A percentile compares a stretch with the other conserved stretches of the same genome.
Conservation (phyloP, 2,113 vertebrate species). For the Jaculus jaculus region DNA sequence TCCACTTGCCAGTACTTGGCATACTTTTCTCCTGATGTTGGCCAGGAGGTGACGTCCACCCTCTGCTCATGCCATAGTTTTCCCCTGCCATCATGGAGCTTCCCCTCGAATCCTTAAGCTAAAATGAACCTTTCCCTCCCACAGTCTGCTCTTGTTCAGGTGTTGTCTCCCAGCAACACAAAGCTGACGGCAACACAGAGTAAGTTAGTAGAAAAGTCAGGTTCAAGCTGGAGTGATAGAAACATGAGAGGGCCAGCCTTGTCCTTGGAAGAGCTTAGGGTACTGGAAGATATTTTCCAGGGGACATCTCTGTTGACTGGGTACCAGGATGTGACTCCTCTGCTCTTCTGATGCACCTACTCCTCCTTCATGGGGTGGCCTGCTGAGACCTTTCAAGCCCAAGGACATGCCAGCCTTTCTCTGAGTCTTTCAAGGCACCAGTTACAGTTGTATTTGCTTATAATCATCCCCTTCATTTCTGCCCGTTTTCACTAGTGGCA, state of each 20-base stretch:
- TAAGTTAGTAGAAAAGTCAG: not conserved
- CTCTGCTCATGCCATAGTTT: too few relatives aligned
- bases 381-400: not conserved
- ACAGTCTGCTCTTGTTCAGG: too few relatives aligned
- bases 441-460: not conserved
- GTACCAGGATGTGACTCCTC: not conserved
- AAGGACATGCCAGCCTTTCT: not conserved
- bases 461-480: not conserved
- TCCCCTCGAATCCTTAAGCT: too few relatives aligned
- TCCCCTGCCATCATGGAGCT: too few relatives aligned
- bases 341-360: not conserved
- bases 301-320: not conserved
- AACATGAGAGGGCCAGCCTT: not conserved
- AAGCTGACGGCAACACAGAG: not conserved
- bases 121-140: too few relatives aligned
- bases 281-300: not conserved
- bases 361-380: not conserved
- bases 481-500: not conserved
- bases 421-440: not conserved
- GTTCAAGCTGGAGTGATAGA: not conserved
- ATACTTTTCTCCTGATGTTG: too few relatives aligned
- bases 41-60: too few relatives aligned
- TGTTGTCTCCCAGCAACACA: too few relatives aligned
- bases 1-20: too few relatives aligned
- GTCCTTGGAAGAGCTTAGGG: not conserved